Conservation (phyloP, 2,797 vertebrate species). For the Schizothorax lantsangensis region DNA sequence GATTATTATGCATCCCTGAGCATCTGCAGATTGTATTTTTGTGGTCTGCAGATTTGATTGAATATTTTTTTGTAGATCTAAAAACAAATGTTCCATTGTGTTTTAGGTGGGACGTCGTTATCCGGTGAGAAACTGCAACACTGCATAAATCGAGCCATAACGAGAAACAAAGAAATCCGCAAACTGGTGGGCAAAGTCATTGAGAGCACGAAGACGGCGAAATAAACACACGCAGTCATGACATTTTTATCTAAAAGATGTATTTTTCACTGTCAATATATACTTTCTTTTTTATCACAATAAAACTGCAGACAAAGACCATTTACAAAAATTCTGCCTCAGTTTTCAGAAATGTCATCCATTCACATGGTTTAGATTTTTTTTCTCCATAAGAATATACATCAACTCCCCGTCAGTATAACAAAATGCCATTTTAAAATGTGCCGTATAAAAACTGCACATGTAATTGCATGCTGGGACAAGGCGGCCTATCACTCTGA, state of each 20-base stretch:
- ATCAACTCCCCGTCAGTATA: conserved; percentile 72
- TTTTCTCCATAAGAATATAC: conserved; percentile 72
- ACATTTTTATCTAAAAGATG: conserved; percentile 88
- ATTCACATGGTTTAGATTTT: conserved; percentile 65
- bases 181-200: conserved; percentile 87
- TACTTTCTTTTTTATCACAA: conserved; percentile 86
- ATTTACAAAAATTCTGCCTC: conserved; percentile 86
- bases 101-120: conserved; percentile 84
- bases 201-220: conserved; percentile 79
- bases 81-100: not conserved
- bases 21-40: not conserved
- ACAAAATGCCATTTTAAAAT: conserved; percentile 78
- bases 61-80: not conserved
- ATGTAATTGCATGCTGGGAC: conserved; percentile 76
- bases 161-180: conserved; percentile 89
- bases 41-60: not conserved
- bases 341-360: conserved; percentile 81
- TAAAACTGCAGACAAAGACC: conserved; percentile 91
- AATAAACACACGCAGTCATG: conserved; percentile 67
- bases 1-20: not conserved
- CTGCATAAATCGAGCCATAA: conserved; percentile 86
- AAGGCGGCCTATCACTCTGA: conserved; percentile 63
- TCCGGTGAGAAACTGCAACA: conserved; percentile 93
- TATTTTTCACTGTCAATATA: conserved; percentile 94
- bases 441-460: conserved; percentile 77